Evolutionary conservation across 2,113 vertebrate species (phyloP).

Genomic region (Puma concolor): DNA sequence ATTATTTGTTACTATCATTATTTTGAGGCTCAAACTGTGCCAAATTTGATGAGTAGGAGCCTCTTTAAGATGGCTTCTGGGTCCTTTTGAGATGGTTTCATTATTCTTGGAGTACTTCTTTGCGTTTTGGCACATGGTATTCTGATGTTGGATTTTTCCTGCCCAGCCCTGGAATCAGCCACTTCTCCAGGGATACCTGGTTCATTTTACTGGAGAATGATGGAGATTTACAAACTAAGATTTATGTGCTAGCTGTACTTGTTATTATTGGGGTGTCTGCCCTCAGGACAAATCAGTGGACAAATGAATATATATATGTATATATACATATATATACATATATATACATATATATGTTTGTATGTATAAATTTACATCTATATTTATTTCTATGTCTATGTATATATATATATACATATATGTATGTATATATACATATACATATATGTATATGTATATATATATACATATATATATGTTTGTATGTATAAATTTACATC

Average conservation of each 20-base stretch:
- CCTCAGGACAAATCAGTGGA: neutral
- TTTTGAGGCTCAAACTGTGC: neutral
- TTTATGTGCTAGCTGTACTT: neutral
- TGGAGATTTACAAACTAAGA: neutral
- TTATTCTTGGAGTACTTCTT: neutral
- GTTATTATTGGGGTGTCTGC: neutral
- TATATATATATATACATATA: neutral
- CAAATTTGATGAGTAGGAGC: neutral
- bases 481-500: neutral
- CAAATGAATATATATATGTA: neutral
- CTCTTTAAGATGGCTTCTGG: neutral
- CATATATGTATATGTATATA: neutral
- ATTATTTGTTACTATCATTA: neutral
- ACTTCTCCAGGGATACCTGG: neutral
- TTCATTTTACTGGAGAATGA: neutral
- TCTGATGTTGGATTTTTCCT: neutral
- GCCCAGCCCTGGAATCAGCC: neutral
- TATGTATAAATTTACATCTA: too few relatives aligned
- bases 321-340: neutral
- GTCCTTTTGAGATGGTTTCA: neutral
- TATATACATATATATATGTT: neutral
- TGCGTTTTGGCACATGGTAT: neutral
- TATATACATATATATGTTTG: neutral
- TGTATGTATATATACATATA: neutral
- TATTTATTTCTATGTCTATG: neutral